phyloP scores from a whole-genome alignment of 2,113 vertebrate genomes.

The Neolamprologus longior region DNA sequence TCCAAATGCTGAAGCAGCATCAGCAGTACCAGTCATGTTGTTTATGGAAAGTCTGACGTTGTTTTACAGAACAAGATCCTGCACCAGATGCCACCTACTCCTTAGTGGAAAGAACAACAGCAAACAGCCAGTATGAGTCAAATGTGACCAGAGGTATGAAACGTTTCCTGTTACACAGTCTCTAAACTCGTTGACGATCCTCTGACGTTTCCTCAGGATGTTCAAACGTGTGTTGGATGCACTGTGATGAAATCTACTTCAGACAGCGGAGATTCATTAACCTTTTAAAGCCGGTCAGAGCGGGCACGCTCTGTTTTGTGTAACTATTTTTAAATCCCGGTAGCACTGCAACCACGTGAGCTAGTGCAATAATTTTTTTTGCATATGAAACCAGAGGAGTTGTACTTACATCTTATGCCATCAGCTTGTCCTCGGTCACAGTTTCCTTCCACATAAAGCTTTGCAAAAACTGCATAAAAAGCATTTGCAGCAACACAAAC shows the following conservation, averaged over 20 bases:
- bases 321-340: too few species aligned
- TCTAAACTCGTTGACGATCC: not conserved
- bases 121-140: not conserved
- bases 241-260: not conserved
- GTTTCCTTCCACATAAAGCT: too few species aligned
- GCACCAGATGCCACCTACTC: not conserved
- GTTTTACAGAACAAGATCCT: fast-evolving
- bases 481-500: too few species aligned
- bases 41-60: not conserved
- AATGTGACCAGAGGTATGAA: not conserved
- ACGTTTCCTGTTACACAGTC: not conserved
- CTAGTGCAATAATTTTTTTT: too few species aligned
- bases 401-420: too few species aligned
- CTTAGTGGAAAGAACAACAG: not conserved
- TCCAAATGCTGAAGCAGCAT: fast-evolving
- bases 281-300: too few species aligned
- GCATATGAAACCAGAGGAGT: too few species aligned
- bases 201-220: not conserved
- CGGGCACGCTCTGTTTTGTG: too few species aligned
- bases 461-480: too few species aligned
- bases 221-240: fast-evolving
- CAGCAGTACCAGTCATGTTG: not conserved
- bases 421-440: too few species aligned
- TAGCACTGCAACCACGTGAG: too few species aligned
- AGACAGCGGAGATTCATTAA: fast-evolving